A percentile compares a stretch with the other conserved stretches of the same genome.
phyloP scores from a whole-genome alignment of 1,140 invertebrate species.

The Achroia grisella region DNA sequence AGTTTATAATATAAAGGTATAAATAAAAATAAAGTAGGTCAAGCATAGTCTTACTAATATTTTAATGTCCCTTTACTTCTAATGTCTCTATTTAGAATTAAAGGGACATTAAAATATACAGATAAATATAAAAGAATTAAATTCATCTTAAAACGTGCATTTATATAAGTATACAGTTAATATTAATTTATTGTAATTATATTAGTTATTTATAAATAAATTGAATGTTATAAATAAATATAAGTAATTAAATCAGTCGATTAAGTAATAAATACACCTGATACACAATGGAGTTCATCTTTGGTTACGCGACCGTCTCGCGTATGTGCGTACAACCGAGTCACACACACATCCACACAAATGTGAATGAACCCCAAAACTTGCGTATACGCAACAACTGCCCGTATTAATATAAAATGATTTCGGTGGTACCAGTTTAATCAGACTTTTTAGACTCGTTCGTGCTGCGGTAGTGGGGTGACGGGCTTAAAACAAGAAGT shows the following conservation, averaged over 20 bases:
- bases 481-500: constrained; percentile 53
- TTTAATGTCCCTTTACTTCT: no score
- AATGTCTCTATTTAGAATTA: no score
- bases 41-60: no score
- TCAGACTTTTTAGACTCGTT: constrained; percentile 52
- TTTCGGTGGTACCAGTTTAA: constrained; percentile 43
- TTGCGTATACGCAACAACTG: constrained; percentile 19
- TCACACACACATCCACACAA: constrained; percentile 5
- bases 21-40: no score
- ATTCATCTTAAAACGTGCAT: no score
- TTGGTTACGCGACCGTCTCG: constrained; percentile 12
- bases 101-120: no score
- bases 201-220: no score
- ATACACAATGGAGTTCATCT: constrained; percentile 3
- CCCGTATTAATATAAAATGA: constrained; percentile 32
- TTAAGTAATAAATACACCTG: constrained; percentile 3
- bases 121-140: no score
- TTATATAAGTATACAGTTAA: no score
- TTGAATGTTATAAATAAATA: no score
- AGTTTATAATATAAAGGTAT: no score
- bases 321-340: constrained; percentile 8
- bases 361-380: constrained; percentile 20
- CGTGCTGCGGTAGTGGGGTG: constrained; percentile 53
- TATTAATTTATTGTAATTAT: no score
- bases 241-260: neutral